Evolutionary conservation across 2,888 invertebrate genomes (phyloP), one percentile per base, ranked within the genome.

Genomic region (Byasa hedistus): DNA sequence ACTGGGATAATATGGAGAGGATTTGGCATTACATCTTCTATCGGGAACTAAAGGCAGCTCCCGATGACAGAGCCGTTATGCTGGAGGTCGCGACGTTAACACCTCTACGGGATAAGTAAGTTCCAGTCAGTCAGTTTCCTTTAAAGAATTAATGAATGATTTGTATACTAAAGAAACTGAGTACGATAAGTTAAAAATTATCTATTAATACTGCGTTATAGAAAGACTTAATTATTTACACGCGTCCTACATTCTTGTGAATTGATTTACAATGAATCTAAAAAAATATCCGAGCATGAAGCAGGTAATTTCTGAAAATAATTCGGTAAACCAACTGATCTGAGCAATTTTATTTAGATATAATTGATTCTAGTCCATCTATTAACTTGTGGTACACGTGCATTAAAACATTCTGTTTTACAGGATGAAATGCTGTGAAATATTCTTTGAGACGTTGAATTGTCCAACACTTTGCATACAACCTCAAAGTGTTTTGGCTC

Each of bases 1-100:
- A 89, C 52, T 91, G 91, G 91, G 88, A 91, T 64, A 81, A 91
- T 57, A 87, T 90, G 82, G 90, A 91, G 72, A 76, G 89, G 36
- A 75, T 90, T 27, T 87, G 89, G 85, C 88, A 90, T 63, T 84
- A 89, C 64, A 70, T 84, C 7, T 83, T 83, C 65, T 91, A 90
- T 39, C 80, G 73, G 22, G 89, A 89, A 69, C 73, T 91, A 57
- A 89, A 83, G 68, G 87, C 80, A 0, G 90, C 90, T 0, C 89
- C 90, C 0, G 90, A 91, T 71, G 89, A 89, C 48, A 72, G 89
- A 3, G 75, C 82, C 0, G 84, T 89, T 1, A 75, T 91, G 3
- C 62, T 89, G 27, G 77, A 79, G 0, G 77, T 78, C 61, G 73
- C 83, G 0, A 66, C 82, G 0, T 70, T 68, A 0, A 77, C 83